Base-by-base conservation (phyloP, 2,113 vertebrate genomes). In the Xiphophorus hellerii region DNA sequence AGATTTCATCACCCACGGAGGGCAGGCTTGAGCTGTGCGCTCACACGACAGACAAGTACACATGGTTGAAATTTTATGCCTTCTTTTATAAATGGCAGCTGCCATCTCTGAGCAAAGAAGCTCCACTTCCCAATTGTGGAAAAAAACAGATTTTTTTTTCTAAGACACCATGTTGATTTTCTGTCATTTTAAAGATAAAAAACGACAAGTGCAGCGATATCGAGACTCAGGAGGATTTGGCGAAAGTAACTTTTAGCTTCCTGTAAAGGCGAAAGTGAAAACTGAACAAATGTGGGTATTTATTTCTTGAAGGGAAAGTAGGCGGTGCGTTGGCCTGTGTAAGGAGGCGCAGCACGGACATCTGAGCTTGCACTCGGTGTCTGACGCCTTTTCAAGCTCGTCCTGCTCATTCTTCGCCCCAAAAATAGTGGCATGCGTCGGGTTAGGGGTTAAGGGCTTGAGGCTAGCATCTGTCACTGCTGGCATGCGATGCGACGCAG, bases 391-490 rank as follows among this genome's bases (percentile, higher is more conserved):
- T 90, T 92, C 81, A 90, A 84, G 84, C 86, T 79, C 68, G 74
- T 86, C 86, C 70, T 39, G 77, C 51, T 92, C 89, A 87, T 91
- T 91, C 92, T 92, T 91, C 69, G 76, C 76, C 89, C 92, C 90
- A 76, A 90, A 92, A 92, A 93, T 93, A 93, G 93, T 82, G 89
- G 77, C 80, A 80, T 90, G 86, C 76, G 68, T 82, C 84, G 86
- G 89, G 92, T 90, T 88, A 91, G 89, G 92, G 91, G 93, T 91
- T 91, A 92, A 90, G 73, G 91, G 90, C 92, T 92, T 85, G 87
- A 70, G 76, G 90, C 89, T 75, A 78, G 92, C 92, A 93, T 93
- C 92, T 93, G 92, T 93, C 90, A 71, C 89, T 92, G 84, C 88
- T 93, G 92, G 92, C 92, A 86, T 85, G 88, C 63, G 86, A 91